Evolutionary conservation across 37 sponge, comb jelly and placozoan genomes (phyloP).

Genomic region (Bolinopsis microptera): DNA sequence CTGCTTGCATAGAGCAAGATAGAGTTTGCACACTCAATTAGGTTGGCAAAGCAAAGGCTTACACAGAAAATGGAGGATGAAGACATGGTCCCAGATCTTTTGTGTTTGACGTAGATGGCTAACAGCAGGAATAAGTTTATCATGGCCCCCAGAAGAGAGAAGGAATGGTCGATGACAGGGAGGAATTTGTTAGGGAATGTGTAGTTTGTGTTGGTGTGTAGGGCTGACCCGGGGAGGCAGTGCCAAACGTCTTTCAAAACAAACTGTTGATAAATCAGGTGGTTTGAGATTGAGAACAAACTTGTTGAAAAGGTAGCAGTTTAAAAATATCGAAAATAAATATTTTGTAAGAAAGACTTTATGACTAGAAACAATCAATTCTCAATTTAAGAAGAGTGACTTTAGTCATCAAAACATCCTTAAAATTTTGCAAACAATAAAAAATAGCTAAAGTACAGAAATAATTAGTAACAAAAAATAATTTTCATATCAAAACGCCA

Average conservation of each 20-base stretch:
- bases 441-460: too few relatives aligned
- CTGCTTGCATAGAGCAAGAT: neutral
- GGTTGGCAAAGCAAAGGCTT: conserved; percentile 4
- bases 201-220: neutral
- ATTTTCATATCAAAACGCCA: too few relatives aligned
- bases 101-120: neutral
- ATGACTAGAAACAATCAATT: too few relatives aligned
- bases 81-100: neutral
- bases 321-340: too few relatives aligned
- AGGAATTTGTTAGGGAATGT: neutral
- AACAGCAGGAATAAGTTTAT: neutral
- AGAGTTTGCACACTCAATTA: conserved; percentile 17
- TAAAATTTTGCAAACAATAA: neutral
- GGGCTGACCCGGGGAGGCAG: neutral
- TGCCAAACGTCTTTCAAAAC: neutral
- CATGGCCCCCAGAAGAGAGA: neutral
- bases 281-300: neutral
- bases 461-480: too few relatives aligned
- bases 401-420: neutral
- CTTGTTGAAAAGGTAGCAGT: too few relatives aligned
- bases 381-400: too few relatives aligned
- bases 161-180: neutral
- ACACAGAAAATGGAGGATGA: neutral
- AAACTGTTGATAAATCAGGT: neutral
- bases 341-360: too few relatives aligned